Evolutionary conservation across 2,797 vertebrate genomes (phyloP).

Genomic region (Lerista edwardsae): DNA sequence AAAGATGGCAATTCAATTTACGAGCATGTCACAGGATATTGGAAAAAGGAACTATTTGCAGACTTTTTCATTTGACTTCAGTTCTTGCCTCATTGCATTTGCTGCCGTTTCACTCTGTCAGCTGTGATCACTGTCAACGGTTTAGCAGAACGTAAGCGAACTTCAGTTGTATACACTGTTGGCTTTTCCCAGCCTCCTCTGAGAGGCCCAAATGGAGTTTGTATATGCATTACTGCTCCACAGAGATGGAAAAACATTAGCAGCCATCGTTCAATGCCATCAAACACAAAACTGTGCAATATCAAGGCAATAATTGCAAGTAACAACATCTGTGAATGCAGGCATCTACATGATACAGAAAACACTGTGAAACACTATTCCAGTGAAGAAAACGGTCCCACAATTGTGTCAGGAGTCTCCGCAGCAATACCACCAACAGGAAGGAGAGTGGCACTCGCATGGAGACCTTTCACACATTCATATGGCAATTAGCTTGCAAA

Average conservation of each 20-base stretch:
- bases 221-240: constrained; percentile 1
- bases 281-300: constrained; percentile 7
- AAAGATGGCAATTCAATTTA: neutral
- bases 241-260: constrained; percentile 14
- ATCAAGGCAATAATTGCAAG: neutral
- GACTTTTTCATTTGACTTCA: constrained; percentile 23
- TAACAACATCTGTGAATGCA: neutral
- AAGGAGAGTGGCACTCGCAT: neutral
- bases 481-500: neutral
- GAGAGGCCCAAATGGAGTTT: constrained; percentile 35
- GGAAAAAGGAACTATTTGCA: neutral
- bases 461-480: neutral
- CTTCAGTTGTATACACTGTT: constrained; percentile 25
- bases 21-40: constrained; percentile 34
- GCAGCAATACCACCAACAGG: neutral
- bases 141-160: neutral
- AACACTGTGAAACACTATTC: neutral
- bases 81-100: constrained; percentile 16
- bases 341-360: neutral
- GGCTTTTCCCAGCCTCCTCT: constrained; percentile 37
- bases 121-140: constrained; percentile 32
- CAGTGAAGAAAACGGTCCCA: too few species aligned
- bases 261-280: constrained; percentile 13
- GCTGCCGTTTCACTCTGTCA: constrained; percentile 4
- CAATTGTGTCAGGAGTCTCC: neutral